These are phyloP conservation scores for Formica aserva DNA, from an alignment of 2,888 invertebrate genomes.

Conservation along the genomic window DNA sequence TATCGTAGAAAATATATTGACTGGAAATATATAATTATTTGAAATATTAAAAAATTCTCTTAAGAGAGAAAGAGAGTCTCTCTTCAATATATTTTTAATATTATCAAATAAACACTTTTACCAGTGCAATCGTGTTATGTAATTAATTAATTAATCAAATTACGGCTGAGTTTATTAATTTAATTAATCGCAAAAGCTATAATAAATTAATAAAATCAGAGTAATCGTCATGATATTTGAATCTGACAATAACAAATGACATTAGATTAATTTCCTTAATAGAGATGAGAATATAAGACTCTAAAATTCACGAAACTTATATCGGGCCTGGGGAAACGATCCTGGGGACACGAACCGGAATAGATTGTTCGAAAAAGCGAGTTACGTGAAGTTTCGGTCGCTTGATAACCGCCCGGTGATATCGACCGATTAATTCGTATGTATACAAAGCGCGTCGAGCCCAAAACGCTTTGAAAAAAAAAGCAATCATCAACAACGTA, in stretches of 20 bases:
- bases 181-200: neutral
- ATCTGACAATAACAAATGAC: neutral
- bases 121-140: neutral
- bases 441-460: conserved; percentile 22
- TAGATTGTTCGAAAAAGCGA: neutral
- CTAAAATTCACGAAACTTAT: conserved; percentile 10
- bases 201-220: conserved; percentile 7
- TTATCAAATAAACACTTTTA: neutral
- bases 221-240: neutral
- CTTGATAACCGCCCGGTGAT: conserved; percentile 27
- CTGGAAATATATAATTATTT: neutral
- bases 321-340: neutral
- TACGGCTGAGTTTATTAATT: neutral
- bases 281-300: neutral
- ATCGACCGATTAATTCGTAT: conserved; percentile 21
- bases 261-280: neutral
- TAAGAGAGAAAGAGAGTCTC: too few relatives aligned
- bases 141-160: conserved; percentile 16
- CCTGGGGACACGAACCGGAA: neutral
- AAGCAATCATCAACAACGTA: conserved; percentile 22
- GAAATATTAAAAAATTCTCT: neutral
- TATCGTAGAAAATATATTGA: neutral
- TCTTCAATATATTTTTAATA: neutral
- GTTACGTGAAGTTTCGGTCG: neutral
- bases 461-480: conserved; percentile 16